Conservation (phyloP, 1,140 invertebrate species). For the Hestina assimilis region DNA sequence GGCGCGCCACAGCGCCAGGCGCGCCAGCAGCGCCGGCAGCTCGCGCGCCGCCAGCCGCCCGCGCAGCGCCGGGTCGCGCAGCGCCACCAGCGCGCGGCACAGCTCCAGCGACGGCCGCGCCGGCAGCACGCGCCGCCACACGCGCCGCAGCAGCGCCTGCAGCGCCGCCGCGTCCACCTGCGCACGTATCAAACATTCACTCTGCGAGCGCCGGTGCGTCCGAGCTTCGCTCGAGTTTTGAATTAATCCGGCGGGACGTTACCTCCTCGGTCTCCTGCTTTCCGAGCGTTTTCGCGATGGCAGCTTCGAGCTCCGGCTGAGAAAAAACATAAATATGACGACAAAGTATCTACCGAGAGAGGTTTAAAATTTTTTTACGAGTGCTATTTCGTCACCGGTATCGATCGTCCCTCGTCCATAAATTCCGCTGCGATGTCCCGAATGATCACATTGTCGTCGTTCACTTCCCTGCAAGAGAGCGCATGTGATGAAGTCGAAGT, state of each 20-base stretch:
- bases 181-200: neutral
- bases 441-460: conserved; percentile 86
- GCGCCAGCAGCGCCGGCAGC: conserved; percentile 81
- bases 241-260: neutral
- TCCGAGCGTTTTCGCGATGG: conserved; percentile 23
- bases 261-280: conserved; percentile 34
- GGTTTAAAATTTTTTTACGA: neutral
- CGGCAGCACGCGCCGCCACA: conserved; percentile 24
- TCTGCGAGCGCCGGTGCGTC: neutral
- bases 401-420: conserved; percentile 70
- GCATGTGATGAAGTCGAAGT: neutral
- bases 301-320: conserved; percentile 32
- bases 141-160: conserved; percentile 78
- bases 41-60: conserved; percentile 73
- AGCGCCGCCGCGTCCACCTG: conserved; percentile 36
- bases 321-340: neutral
- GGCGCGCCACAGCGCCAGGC: conserved; percentile 46
- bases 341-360: neutral
- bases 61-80: conserved; percentile 59
- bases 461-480: conserved; percentile 81
- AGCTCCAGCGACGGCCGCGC: conserved; percentile 18
- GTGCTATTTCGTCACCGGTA: conserved; percentile 22
- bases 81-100: conserved; percentile 28
- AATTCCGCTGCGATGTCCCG: conserved; percentile 82
- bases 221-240: neutral